phyloP scores from a whole-genome alignment of 2,797 vertebrate genomes.

The Anas acuta region DNA sequence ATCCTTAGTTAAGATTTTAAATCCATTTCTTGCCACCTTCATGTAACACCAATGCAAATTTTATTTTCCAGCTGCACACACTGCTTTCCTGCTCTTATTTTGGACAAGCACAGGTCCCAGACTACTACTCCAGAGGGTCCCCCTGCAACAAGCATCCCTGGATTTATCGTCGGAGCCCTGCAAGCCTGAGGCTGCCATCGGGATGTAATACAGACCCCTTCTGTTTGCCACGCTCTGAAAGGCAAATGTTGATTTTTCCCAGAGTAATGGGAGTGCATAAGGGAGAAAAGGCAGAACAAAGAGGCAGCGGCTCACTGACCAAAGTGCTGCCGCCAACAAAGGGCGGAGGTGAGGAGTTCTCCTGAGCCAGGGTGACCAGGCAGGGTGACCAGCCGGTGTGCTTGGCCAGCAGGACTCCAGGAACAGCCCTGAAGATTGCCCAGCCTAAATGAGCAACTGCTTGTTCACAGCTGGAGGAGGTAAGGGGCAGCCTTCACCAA shows the following conservation, averaged over 20 bases:
- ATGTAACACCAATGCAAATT: not conserved
- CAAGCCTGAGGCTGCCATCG: constrained; percentile 29
- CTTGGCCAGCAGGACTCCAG: not conserved
- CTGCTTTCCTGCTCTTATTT: not conserved
- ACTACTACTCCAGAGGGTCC: constrained; percentile 2
- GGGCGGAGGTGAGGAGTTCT: constrained; percentile 5
- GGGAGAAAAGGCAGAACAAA: not conserved
- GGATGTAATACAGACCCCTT: constrained; percentile 54
- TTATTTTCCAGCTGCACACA: not conserved
- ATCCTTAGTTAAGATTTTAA: not conserved
- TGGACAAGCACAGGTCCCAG: not conserved
- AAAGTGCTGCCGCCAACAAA: not conserved
- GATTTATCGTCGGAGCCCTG: constrained; percentile 23
- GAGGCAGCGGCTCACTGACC: not conserved
- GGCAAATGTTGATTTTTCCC: constrained; percentile 72
- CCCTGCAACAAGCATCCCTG: not conserved
- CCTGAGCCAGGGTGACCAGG: not conserved
- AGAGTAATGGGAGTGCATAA: not conserved
- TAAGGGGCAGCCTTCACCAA: not conserved
- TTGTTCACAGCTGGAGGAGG: not conserved
- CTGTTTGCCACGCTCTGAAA: constrained; percentile 54
- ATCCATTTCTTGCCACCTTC: not conserved
- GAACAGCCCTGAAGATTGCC: not conserved
- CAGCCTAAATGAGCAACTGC: not conserved
- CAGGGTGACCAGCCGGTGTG: not conserved